Evolutionary conservation across 1,140 invertebrate species (phyloP).

Genomic region (Diorhabda elongata): DNA sequence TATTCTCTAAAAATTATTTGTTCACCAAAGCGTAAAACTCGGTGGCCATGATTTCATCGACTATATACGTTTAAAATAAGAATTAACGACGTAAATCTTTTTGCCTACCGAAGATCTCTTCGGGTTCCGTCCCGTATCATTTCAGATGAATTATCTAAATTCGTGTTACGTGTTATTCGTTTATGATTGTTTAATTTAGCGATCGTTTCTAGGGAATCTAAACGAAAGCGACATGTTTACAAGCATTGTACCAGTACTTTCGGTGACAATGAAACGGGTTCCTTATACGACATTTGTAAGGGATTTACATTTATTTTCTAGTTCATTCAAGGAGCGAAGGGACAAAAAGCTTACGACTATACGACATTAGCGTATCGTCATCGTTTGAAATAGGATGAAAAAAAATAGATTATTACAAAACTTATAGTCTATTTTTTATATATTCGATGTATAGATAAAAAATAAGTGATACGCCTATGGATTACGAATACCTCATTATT

Average conservation of each 20-base stretch:
- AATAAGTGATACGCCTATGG: too few relatives aligned
- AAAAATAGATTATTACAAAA: too few relatives aligned
- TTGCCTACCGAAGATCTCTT: background rate
- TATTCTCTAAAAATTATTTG: constrained; percentile 1
- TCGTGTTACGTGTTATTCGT: constrained; percentile 24
- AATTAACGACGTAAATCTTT: constrained; percentile 19
- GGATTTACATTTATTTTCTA: background rate
- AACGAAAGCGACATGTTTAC: constrained; percentile 28
- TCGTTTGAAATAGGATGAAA: too few relatives aligned
- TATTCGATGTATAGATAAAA: too few relatives aligned
- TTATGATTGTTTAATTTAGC: constrained; percentile 33
- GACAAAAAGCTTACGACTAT: background rate
- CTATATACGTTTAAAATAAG: constrained; percentile 11
- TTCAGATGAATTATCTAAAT: constrained; percentile 8
- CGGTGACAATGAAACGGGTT: constrained; percentile 28
- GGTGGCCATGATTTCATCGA: constrained; percentile 16
- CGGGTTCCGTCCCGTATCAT: constrained; percentile 16
- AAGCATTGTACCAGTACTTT: constrained; percentile 25
- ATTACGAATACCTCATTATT: too few relatives aligned
- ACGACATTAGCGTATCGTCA: too few relatives aligned
- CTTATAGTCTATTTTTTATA: too few relatives aligned
- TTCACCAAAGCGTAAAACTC: constrained; percentile 13
- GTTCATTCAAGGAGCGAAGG: background rate
- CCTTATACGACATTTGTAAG: constrained; percentile 17
- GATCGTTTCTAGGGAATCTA: constrained; percentile 11